Conservation (phyloP, 2,888 invertebrate genomes). For the Aproaerema taeniolella region DNA sequence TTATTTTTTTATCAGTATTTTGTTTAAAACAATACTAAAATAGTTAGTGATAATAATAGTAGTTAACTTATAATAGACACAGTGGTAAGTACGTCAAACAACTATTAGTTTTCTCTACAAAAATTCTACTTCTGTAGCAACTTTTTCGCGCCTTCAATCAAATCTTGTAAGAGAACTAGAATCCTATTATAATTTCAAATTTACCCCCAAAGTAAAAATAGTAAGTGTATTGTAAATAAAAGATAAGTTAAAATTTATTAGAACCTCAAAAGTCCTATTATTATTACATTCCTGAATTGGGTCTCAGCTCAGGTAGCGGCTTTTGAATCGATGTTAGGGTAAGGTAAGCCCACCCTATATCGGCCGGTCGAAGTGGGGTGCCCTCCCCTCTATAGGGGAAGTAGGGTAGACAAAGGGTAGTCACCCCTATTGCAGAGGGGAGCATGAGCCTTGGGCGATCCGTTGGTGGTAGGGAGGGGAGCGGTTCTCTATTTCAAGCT, state of each 20-base stretch:
- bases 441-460: slow-evolving; percentile 61
- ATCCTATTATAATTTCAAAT: no score
- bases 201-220: no score
- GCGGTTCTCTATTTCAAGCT: slow-evolving; percentile 56
- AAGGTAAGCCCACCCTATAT: slow-evolving; percentile 61
- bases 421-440: slow-evolving; percentile 69
- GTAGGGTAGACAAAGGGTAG: slow-evolving; percentile 73
- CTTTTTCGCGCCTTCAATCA: no score
- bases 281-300: slow-evolving; percentile 23
- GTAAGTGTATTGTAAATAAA: no score
- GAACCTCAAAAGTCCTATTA: slow-evolving; percentile 24
- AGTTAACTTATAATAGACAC: not conserved
- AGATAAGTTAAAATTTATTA: no score
- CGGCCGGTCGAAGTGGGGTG: slow-evolving; percentile 58
- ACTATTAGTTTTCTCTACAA: no score
- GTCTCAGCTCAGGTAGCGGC: slow-evolving; percentile 45
- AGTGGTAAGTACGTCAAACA: no score
- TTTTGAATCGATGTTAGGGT: slow-evolving; percentile 58
- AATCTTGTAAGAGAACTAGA: no score
- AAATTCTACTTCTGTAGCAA: no score
- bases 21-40: no score
- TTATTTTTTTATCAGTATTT: no score
- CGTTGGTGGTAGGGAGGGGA: slow-evolving; percentile 60
- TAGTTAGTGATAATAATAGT: not conserved
- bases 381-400: slow-evolving; percentile 68